Conservation (phyloP, 2,113 vertebrate genomes). For the Scomber colias region DNA sequence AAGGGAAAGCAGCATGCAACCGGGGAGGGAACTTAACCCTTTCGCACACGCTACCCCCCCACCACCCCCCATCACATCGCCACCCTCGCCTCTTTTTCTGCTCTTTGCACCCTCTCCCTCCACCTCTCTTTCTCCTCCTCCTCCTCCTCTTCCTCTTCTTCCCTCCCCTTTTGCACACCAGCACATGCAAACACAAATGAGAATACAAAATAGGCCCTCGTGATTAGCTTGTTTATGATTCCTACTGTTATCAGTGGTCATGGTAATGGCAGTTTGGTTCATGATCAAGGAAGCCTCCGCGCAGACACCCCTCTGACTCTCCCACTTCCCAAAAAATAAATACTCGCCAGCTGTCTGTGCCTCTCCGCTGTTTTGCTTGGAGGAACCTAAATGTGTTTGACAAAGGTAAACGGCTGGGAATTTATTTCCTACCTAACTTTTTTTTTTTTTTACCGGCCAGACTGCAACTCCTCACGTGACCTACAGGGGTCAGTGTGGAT, state of each 20-base stretch:
- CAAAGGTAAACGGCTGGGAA: slow-evolving; percentile 76
- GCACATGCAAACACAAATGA: slow-evolving; percentile 55
- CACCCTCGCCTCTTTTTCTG: no score
- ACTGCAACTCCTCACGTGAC: slow-evolving; percentile 12
- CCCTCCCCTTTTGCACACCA: slow-evolving; percentile 16
- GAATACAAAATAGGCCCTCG: slow-evolving; percentile 62
- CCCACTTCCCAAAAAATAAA: slow-evolving; percentile 69
- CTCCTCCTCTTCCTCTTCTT: not conserved
- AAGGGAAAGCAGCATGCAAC: slow-evolving; percentile 81
- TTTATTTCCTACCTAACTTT: slow-evolving; percentile 50
- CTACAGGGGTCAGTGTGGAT: slow-evolving; percentile 80
- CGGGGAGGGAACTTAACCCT: slow-evolving; percentile 81
- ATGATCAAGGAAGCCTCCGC: slow-evolving; percentile 60
- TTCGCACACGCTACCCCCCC: slow-evolving; percentile 50
- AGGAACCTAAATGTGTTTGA: slow-evolving; percentile 75
- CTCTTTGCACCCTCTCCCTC: not conserved
- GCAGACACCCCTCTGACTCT: slow-evolving; percentile 65
- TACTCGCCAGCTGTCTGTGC: slow-evolving; percentile 62
- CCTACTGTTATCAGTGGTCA: slow-evolving; percentile 67
- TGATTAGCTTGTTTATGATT: slow-evolving; percentile 71
- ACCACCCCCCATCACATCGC: not conserved
- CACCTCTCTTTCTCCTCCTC: not conserved
- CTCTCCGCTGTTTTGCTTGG: slow-evolving; percentile 64
- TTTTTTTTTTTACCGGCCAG: not conserved
- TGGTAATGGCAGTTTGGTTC: slow-evolving; percentile 64